Conservation (phyloP, 2,113 vertebrate species). For the Fulica atra region DNA sequence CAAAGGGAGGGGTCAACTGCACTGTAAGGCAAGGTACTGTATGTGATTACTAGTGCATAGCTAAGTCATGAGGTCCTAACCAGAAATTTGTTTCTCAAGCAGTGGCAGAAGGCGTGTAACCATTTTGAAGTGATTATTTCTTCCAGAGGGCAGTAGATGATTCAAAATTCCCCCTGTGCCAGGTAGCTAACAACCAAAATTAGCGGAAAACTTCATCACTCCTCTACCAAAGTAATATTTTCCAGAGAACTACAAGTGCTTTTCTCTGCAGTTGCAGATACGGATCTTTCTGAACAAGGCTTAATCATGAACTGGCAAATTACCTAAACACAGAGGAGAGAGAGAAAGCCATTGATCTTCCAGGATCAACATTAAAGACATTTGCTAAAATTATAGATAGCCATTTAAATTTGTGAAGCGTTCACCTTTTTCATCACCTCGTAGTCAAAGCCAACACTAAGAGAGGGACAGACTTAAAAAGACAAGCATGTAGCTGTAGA, state of each 20-base stretch:
- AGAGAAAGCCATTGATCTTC: not conserved
- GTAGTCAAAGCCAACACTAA: not conserved
- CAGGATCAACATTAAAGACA: not conserved
- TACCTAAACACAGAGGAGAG: not conserved
- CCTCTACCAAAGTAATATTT: not conserved
- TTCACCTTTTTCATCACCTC: not conserved
- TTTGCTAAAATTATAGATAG: conserved; percentile 17
- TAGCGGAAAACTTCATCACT: not conserved
- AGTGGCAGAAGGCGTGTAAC: not conserved
- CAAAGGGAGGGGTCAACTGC: not conserved
- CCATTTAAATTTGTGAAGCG: not conserved
- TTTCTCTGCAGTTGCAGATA: not conserved
- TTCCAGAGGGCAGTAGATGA: not conserved
- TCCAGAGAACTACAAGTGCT: not conserved
- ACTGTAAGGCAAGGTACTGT: not conserved
- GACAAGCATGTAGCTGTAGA: not conserved
- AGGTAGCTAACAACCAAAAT: not conserved
- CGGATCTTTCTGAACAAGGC: not conserved
- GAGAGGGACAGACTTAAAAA: not conserved
- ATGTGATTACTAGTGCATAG: not conserved
- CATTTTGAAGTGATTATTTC: not conserved
- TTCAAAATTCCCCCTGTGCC: not conserved
- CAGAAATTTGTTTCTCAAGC: not conserved
- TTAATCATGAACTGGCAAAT: not conserved
- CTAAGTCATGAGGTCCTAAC: conserved; percentile 1